These are phyloP conservation scores for Mystacornis crossleyi DNA, from an alignment of 2,113 vertebrate species.

Conservation along the genomic window DNA sequence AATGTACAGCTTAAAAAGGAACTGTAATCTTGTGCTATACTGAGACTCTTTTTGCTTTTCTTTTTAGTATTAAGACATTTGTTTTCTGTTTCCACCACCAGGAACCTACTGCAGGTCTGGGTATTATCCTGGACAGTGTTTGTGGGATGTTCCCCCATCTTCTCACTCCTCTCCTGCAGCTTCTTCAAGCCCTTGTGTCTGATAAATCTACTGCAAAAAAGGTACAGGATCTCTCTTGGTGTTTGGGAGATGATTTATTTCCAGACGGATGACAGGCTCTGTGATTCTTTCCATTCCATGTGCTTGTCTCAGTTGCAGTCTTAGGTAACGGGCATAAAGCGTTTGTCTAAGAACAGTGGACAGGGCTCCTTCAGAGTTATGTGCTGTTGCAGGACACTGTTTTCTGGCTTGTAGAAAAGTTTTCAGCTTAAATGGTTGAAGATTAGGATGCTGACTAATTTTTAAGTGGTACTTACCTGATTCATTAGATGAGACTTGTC, in stretches of 20 bases:
- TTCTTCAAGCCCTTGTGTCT: constrained; percentile 90
- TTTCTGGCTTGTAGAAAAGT: neutral
- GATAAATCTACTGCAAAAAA: constrained; percentile 95
- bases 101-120: constrained; percentile 92
- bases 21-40: neutral
- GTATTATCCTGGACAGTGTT: constrained; percentile 94
- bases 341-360: neutral
- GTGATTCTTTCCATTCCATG: neutral
- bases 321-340: neutral
- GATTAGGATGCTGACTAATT: neutral
- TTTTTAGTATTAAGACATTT: neutral
- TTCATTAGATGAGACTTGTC: neutral
- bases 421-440: neutral
- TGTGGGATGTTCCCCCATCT: constrained; percentile 93
- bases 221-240: constrained; percentile 66
- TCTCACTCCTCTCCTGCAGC: constrained; percentile 88
- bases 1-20: neutral
- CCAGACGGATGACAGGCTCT: neutral
- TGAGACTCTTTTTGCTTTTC: neutral
- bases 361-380: neutral
- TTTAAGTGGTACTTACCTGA: neutral
- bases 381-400: neutral
- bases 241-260: neutral
- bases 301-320: neutral
- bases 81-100: constrained; percentile 48